Evolutionary conservation across 1,140 invertebrate genomes (phyloP).

Genomic region (Drosophila jambulina): DNA sequence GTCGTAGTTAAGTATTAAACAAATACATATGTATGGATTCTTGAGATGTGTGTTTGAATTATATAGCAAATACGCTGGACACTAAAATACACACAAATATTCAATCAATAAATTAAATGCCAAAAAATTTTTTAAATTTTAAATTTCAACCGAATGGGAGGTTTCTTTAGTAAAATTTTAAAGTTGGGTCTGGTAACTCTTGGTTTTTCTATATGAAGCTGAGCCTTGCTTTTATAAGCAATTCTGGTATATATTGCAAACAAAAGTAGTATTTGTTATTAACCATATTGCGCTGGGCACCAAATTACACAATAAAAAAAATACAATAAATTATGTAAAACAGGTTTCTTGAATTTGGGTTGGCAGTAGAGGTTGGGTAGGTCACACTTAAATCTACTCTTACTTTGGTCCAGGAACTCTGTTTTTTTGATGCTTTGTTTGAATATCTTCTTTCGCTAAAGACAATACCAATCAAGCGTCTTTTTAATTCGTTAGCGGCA

Average conservation of each 20-base stretch:
- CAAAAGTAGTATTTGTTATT: no score
- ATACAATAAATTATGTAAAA: no score
- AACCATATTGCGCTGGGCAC: no score
- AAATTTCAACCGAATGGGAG: not conserved
- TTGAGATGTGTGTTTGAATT: constrained; percentile 70
- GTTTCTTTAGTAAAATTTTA: not conserved
- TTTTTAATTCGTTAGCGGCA: not conserved
- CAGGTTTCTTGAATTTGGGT: not conserved
- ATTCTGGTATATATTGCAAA: no score
- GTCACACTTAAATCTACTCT: not conserved
- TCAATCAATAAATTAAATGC: constrained; percentile 82
- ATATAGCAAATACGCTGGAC: constrained; percentile 68
- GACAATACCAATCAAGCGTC: not conserved
- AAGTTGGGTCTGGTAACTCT: not conserved
- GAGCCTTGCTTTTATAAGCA: not conserved
- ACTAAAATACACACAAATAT: constrained; percentile 78
- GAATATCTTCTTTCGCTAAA: no score
- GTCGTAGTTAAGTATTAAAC: constrained; percentile 79
- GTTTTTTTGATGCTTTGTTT: not conserved
- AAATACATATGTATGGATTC: constrained; percentile 75
- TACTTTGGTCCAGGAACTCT: not conserved
- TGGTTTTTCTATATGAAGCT: not conserved
- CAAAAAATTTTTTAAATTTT: constrained; percentile 53
- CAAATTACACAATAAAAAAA: constrained; percentile 35
- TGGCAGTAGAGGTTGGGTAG: not conserved